A percentile compares a stretch with the other conserved stretches of the same genome.
Conservation (phyloP, 1,140 invertebrate species). For the Caenorhabditis inopinata region DNA sequence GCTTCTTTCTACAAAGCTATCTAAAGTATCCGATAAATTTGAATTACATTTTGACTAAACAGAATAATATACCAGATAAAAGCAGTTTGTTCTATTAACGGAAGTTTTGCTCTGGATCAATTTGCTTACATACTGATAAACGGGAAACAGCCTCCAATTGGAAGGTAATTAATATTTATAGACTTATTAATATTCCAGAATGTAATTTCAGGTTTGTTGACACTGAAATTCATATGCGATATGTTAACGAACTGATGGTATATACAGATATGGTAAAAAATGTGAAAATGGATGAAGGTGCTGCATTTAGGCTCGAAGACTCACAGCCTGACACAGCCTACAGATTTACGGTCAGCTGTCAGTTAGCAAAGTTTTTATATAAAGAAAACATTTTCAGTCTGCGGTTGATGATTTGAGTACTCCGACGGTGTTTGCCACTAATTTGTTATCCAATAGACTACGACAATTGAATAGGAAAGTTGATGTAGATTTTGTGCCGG, state of each 20-base stretch:
- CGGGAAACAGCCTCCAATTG: neutral
- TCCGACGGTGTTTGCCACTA: neutral
- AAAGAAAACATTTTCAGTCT: neutral
- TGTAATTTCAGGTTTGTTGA: neutral
- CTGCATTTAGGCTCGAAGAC: neutral
- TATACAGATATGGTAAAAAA: neutral
- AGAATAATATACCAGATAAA: neutral
- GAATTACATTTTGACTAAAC: neutral
- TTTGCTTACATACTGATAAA: neutral
- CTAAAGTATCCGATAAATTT: neutral
- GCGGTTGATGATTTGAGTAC: conserved; percentile 18
- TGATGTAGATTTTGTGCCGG: conserved; percentile 15
- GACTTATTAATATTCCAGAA: too few relatives aligned
- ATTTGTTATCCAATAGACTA: neutral
- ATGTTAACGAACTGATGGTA: neutral
- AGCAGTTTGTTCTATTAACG: conserved; percentile 34
- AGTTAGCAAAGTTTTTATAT: conserved; percentile 67
- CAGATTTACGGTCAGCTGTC: conserved; percentile 69
- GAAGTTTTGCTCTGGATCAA: neutral
- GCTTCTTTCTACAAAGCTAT: conserved; percentile 6
- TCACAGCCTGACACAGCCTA: neutral
- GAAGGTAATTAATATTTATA: too few relatives aligned
- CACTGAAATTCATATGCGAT: neutral
- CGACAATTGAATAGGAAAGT: neutral
- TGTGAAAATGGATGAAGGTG: neutral